These are phyloP conservation scores for Chelonoidis abingdonii DNA, from an alignment of 2,113 vertebrate species.

Conservation along the genomic window DNA sequence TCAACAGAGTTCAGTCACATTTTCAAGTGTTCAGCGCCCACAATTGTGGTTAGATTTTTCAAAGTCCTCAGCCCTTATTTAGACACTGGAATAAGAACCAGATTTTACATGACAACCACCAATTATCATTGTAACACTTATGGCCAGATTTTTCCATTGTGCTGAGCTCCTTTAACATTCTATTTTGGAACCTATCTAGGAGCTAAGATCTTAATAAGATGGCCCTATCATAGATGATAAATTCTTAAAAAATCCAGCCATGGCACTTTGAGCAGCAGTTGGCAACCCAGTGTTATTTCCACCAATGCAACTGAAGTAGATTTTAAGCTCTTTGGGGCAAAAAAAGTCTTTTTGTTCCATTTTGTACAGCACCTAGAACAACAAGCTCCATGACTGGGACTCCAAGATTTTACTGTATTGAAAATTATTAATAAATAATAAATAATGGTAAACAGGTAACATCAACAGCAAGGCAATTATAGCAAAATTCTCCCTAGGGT, in stretches of 20 bases:
- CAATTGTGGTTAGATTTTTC: not conserved
- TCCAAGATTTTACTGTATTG: rapidly evolving
- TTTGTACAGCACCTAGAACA: not conserved
- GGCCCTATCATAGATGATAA: rapidly evolving
- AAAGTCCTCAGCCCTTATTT: not conserved
- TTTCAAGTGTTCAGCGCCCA: not conserved
- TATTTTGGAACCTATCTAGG: not conserved
- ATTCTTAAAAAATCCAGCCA: constrained; percentile 8
- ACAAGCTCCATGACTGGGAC: not conserved
- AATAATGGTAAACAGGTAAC: not conserved
- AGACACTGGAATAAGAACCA: not conserved
- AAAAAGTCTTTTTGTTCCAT: not conserved
- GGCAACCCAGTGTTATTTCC: not conserved
- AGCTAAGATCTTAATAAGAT: not conserved
- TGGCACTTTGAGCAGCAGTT: not conserved
- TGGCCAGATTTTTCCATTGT: rapidly evolving
- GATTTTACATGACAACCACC: not conserved
- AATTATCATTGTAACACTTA: not conserved
- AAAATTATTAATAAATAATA: not conserved
- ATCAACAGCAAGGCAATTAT: not conserved
- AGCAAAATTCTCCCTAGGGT: rapidly evolving
- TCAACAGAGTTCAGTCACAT: too few relatives aligned
- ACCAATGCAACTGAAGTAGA: not conserved
- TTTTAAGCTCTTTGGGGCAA: not conserved
- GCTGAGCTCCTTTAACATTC: not conserved